phyloP scores from a whole-genome alignment of 2,797 vertebrate species.

The Scolopax bukidnonensis region DNA sequence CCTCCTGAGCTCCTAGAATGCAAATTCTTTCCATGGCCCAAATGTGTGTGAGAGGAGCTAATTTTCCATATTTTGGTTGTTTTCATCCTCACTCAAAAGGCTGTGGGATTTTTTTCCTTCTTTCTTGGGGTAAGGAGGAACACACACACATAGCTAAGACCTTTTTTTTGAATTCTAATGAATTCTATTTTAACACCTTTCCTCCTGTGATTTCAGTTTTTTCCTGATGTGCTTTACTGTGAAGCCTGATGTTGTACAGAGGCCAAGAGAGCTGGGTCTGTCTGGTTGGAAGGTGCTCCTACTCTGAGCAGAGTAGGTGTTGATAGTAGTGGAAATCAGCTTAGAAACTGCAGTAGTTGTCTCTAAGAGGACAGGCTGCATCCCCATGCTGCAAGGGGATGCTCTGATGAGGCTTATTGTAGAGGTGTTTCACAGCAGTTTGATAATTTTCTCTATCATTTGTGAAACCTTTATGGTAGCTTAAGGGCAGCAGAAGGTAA shows the following conservation, averaged over 20 bases:
- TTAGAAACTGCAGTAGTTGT: neutral
- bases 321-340: neutral
- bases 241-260: neutral
- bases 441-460: neutral
- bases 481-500: neutral
- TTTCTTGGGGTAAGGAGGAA: neutral
- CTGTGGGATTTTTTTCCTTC: neutral
- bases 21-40: neutral
- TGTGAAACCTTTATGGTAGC: neutral
- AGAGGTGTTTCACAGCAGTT: neutral
- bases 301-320: neutral
- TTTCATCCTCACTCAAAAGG: neutral
- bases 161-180: neutral
- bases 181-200: neutral
- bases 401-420: neutral
- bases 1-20: neutral
- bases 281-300: neutral
- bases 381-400: neutral
- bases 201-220: neutral
- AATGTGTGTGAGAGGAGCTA: neutral
- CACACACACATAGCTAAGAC: neutral
- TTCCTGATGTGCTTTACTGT: conserved; percentile 10
- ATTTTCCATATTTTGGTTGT: neutral
- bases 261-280: neutral
- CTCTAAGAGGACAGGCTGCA: neutral